phyloP scores from a whole-genome alignment of 2,888 invertebrate species.

The Tribolium freemani region DNA sequence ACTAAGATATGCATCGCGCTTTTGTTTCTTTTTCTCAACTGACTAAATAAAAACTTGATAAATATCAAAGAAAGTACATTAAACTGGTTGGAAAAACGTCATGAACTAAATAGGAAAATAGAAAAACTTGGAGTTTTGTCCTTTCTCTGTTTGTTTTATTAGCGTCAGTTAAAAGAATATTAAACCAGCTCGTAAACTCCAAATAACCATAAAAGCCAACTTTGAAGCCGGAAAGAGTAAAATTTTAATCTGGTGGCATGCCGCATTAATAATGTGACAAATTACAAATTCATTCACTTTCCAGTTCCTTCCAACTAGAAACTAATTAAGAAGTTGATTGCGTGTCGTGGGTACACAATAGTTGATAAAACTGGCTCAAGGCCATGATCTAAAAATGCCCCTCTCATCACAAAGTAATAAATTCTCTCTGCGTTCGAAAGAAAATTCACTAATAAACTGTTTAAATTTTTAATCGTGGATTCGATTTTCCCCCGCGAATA shows the following conservation, averaged over 20 bases:
- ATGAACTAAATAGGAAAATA: neutral
- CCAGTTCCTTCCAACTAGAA: conserved; percentile 1
- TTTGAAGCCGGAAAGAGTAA: neutral
- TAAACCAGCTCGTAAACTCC: neutral
- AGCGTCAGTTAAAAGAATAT: neutral
- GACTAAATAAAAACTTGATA: no score
- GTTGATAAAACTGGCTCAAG: neutral
- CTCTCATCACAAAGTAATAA: neutral
- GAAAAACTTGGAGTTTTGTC: neutral
- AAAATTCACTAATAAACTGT: neutral
- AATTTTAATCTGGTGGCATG: neutral
- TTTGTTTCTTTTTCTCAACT: no score
- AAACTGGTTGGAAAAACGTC: neutral
- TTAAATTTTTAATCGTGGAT: conserved; percentile 15
- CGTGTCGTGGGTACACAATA: conserved; percentile 1
- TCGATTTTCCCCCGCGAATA: conserved; percentile 24
- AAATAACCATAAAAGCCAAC: neutral
- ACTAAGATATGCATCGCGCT: no score
- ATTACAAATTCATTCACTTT: conserved; percentile 10
- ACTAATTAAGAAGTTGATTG: conserved; percentile 11
- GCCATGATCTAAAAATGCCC: neutral
- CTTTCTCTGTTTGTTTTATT: neutral
- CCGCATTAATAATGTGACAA: conserved; percentile 8
- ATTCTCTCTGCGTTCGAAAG: neutral
- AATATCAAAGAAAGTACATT: neutral